Conservation (phyloP, 2,113 vertebrate species). For the Anser brachyrhynchus region DNA sequence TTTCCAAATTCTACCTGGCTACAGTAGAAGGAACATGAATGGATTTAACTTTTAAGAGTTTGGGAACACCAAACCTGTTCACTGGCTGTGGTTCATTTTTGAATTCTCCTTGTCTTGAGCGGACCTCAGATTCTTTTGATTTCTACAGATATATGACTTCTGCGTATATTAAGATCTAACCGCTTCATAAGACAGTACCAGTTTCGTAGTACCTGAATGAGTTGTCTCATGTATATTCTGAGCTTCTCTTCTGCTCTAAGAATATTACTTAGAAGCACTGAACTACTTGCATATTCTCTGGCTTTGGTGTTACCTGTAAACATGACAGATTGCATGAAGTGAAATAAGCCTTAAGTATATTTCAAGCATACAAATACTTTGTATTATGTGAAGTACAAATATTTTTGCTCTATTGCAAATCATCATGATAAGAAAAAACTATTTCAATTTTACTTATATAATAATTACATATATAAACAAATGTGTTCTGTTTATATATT, state of each 20-base stretch:
- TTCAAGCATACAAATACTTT: neutral
- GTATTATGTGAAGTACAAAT: neutral
- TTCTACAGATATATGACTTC: neutral
- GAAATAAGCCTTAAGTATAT: neutral
- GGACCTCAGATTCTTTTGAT: neutral
- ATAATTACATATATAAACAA: neutral
- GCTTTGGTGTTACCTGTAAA: neutral
- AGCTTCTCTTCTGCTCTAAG: neutral
- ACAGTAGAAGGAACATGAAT: neutral
- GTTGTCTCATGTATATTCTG: neutral
- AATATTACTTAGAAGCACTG: neutral
- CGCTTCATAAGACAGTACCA: neutral
- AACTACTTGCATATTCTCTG: neutral
- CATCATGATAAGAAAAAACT: neutral
- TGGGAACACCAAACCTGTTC: neutral
- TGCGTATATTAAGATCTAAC: neutral
- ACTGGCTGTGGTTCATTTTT: neutral
- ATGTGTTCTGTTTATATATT: neutral
- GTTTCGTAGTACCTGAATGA: neutral
- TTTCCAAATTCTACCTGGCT: neutral
- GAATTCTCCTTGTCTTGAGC: neutral
- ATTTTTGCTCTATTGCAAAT: neutral
- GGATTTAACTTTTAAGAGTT: neutral
- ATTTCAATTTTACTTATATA: neutral
- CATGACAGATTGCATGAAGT: neutral